Conservation (phyloP, 92 coral and sea anemone species). For the Epizoanthus stellaris region DNA sequence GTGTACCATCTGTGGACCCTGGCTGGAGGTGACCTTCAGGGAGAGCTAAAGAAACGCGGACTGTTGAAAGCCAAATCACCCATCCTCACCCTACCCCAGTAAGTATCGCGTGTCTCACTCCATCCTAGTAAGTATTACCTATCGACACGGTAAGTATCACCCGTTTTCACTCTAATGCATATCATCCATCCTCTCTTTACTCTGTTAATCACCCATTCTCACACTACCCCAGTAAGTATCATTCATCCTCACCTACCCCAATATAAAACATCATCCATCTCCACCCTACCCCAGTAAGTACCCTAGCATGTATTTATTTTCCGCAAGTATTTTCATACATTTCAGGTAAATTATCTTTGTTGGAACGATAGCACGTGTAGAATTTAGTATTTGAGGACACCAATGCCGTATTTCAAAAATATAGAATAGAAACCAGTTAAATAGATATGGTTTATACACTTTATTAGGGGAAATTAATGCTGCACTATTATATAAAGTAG, state of each 20-base stretch:
- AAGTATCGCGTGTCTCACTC: slow-evolving; percentile 29
- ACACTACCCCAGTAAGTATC: background rate
- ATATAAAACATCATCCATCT: slow-evolving; percentile 57
- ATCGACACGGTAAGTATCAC: background rate
- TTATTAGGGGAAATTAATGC: no score
- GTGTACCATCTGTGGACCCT: slow-evolving; percentile 93
- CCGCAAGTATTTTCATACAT: no score
- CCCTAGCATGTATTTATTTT: no score
- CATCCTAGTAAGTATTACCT: background rate
- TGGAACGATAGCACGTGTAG: no score
- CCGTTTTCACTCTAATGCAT: background rate
- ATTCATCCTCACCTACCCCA: background rate
- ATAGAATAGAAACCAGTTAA: no score
- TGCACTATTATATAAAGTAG: no score
- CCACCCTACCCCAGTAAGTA: slow-evolving; percentile 85
- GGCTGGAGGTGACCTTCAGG: slow-evolving; percentile 95
- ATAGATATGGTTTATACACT: no score
- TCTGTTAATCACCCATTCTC: slow-evolving; percentile 5
- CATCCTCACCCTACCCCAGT: slow-evolving; percentile 91
- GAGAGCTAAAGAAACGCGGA: slow-evolving; percentile 92
- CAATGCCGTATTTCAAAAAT: no score
- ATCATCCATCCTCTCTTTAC: slow-evolving; percentile 80
- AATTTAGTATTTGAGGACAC: no score
- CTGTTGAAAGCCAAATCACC: slow-evolving; percentile 92
- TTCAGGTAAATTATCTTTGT: no score